Base-by-base conservation (phyloP, 2,113 vertebrate genomes). In the Dunckerocampus dactyliophorus region DNA sequence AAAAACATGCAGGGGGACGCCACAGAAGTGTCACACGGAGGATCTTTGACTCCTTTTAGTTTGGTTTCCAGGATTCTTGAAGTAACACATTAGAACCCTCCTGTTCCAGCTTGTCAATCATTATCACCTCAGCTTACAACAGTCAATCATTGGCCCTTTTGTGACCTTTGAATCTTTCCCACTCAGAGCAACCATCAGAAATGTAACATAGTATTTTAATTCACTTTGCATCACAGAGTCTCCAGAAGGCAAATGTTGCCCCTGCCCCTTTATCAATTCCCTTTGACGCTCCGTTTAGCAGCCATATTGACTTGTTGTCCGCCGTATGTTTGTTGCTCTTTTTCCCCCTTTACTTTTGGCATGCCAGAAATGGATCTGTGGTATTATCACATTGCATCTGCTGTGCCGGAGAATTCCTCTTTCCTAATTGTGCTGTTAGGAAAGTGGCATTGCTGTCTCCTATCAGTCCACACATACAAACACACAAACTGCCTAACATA, bases 351-450 rank as follows among this genome's bases (percentile, higher is more conserved):
- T 42, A 2, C 17, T 47, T 63, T 72, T 37, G 42, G 77, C 81
- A 82, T 75, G 84, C 82, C 82, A 81, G 77, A 88, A 87, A 88
- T 79, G 71, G 88, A 90, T 87, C 87, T 79, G 83, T 88, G 80
- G 63, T 90, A 90, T 43, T 4, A 91, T 90, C 83, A 81, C 84
- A 89, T 90, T 89, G 78, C 74, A 70, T 81, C 69, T 64, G 71
- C 24, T 65, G 73, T 67, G 67, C 71, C 55, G 22, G 60, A 74
- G 60, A 45, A 59, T 58, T 46, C 66, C 19, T 15, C n/a, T 47
- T 55, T 61, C 80, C 74, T 87, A 84, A 87, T 87, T 84, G 74
- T 81, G 69, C 83, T 67, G 75, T 86, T 84, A 81, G 82, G 76
- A 69, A 77, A 76, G 71, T 74, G 73, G 81, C 88, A 89, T 84